phyloP scores from a whole-genome alignment of 2,888 invertebrate species.

The Pristionchus mayeri region DNA sequence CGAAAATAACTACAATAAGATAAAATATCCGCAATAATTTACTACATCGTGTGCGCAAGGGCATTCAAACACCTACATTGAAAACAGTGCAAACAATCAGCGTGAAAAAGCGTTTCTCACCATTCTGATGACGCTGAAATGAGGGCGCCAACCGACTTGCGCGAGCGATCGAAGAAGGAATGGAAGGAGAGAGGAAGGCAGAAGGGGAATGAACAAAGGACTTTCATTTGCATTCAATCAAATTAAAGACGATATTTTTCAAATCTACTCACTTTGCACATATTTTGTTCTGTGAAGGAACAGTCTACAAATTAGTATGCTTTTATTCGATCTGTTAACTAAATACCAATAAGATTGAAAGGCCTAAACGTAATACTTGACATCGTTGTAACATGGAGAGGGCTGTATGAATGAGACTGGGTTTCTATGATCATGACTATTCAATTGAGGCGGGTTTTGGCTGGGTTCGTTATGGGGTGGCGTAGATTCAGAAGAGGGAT shows the following conservation, averaged over 20 bases:
- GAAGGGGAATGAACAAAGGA: not conserved
- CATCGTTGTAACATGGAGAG: not conserved
- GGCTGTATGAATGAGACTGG: not conserved
- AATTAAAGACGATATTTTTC: not conserved
- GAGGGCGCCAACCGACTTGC: not conserved
- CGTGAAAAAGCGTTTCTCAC: not conserved
- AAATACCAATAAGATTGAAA: not conserved
- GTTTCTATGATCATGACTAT: not conserved
- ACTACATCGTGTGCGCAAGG: too few relatives aligned
- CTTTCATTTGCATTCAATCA: too few relatives aligned
- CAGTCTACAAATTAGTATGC: too few relatives aligned
- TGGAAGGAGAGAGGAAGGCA: not conserved
- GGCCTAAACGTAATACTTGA: not conserved
- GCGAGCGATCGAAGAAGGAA: not conserved
- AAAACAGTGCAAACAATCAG: not conserved
- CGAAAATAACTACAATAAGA: too few relatives aligned
- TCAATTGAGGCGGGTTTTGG: not conserved
- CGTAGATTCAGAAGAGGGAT: too few relatives aligned
- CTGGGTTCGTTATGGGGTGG: not conserved
- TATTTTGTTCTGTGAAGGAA: too few relatives aligned
- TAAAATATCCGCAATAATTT: too few relatives aligned
- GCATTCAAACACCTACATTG: too few relatives aligned
- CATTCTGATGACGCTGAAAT: not conserved
- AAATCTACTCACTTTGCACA: too few relatives aligned
- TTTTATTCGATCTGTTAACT: not conserved